Evolutionary conservation across 2,113 vertebrate species (phyloP).

Genomic region (Petrocephalus microphthalmus): DNA sequence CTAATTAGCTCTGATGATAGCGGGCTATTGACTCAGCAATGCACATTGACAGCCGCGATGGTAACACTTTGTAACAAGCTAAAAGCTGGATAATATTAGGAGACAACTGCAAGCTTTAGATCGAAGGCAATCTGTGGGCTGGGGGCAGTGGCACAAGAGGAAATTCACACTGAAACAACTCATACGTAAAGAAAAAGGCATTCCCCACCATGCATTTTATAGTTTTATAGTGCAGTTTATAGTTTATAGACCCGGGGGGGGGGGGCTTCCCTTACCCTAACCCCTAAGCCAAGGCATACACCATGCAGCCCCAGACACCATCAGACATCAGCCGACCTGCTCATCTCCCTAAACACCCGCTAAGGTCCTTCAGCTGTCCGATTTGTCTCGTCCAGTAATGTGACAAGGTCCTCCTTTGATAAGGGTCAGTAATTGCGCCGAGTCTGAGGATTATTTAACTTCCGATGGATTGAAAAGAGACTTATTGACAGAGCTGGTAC

Average conservation of each 20-base stretch:
- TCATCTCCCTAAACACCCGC: neutral
- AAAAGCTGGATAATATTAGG: neutral
- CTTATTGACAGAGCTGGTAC: neutral
- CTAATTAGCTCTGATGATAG: neutral
- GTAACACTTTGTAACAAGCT: neutral
- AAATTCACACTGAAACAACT: too few relatives aligned
- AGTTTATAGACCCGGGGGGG: too few relatives aligned
- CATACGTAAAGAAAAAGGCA: neutral
- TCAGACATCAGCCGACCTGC: neutral
- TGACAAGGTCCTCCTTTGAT: neutral
- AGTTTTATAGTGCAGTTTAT: too few relatives aligned
- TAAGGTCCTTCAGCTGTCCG: neutral
- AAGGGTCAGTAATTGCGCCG: neutral
- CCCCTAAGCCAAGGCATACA: neutral
- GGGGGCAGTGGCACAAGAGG: too few relatives aligned
- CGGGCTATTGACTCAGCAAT: neutral
- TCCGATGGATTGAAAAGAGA: neutral
- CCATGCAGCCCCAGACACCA: neutral
- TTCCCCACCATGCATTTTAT: neutral
- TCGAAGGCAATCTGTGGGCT: neutral
- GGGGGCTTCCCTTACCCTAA: too few relatives aligned
- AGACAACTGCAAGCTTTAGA: neutral
- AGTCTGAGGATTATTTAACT: neutral
- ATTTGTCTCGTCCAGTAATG: neutral
- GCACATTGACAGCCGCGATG: neutral